Evolutionary conservation across 1,140 invertebrate species (phyloP).

Genomic region (Samia ricini): DNA sequence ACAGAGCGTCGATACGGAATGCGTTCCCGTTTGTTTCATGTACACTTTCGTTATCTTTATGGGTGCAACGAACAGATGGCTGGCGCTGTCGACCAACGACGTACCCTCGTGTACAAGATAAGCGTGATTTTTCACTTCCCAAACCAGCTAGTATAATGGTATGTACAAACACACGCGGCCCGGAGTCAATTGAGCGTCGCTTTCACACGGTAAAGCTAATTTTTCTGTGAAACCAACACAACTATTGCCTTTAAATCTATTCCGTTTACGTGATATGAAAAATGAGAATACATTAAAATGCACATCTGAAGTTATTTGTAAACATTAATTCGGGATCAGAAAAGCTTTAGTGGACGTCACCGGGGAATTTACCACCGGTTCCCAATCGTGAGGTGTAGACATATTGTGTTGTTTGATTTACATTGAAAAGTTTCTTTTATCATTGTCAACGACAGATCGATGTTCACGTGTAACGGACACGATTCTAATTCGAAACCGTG

Average conservation of each 20-base stretch:
- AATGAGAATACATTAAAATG: background rate
- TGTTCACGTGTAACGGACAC: constrained; percentile 39
- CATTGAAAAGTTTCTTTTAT: constrained; percentile 25
- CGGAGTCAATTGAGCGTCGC: constrained; percentile 48
- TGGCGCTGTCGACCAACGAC: constrained; percentile 53
- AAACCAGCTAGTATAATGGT: constrained; percentile 65
- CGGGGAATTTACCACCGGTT: background rate
- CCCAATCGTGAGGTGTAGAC: background rate
- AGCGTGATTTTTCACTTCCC: constrained; percentile 74
- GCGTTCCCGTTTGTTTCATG: constrained; percentile 44
- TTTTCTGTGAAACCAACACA: constrained; percentile 44
- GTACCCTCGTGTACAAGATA: constrained; percentile 62
- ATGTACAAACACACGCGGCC: constrained; percentile 52
- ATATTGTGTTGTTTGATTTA: constrained; percentile 12
- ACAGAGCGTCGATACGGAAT: constrained; percentile 57
- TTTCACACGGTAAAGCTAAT: constrained; percentile 54
- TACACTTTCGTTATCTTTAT: constrained; percentile 70
- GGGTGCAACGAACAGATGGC: constrained; percentile 76
- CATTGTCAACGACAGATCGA: background rate
- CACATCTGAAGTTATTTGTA: constrained; percentile 15
- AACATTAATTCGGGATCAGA: constrained; percentile 22
- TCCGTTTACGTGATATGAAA: constrained; percentile 21
- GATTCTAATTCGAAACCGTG: constrained; percentile 32
- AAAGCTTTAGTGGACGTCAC: constrained; percentile 39
- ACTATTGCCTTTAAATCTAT: constrained; percentile 25